These are phyloP conservation scores for Drosophila buzzatii DNA, from an alignment of 2,888 invertebrate species.

Conservation along the genomic window DNA sequence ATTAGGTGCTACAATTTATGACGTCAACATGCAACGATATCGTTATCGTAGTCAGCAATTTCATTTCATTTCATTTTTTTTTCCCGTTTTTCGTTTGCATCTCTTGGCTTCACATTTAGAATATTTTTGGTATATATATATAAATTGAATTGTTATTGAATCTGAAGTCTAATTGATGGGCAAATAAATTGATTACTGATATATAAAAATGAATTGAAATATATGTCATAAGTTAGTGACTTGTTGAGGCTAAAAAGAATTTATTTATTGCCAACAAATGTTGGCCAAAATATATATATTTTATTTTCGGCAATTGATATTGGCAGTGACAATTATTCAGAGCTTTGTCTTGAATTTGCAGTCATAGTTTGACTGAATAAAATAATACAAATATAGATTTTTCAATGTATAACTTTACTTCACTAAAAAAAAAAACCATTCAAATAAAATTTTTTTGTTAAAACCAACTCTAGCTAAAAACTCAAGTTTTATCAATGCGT, in stretches of 20 bases:
- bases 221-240: neutral
- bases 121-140: neutral
- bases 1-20: conserved; percentile 80
- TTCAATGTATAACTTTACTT: too few relatives aligned
- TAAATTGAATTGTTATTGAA: conserved; percentile 11
- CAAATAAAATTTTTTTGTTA: too few relatives aligned
- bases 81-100: neutral
- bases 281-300: neutral
- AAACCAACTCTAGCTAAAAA: neutral
- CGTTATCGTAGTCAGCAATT: conserved; percentile 28
- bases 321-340: neutral
- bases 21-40: conserved; percentile 37
- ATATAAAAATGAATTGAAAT: neutral
- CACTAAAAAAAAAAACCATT: too few relatives aligned
- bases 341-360: neutral
- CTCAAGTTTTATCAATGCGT: conserved; percentile 9
- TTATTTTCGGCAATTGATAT: neutral
- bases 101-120: neutral
- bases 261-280: neutral
- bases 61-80: neutral
- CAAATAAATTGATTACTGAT: conserved; percentile 3
- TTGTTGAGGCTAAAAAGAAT: neutral
- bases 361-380: neutral
- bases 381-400: neutral
- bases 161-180: conserved; percentile 1